Conservation (phyloP, 2,888 invertebrate genomes). For the Halictus ligatus region DNA sequence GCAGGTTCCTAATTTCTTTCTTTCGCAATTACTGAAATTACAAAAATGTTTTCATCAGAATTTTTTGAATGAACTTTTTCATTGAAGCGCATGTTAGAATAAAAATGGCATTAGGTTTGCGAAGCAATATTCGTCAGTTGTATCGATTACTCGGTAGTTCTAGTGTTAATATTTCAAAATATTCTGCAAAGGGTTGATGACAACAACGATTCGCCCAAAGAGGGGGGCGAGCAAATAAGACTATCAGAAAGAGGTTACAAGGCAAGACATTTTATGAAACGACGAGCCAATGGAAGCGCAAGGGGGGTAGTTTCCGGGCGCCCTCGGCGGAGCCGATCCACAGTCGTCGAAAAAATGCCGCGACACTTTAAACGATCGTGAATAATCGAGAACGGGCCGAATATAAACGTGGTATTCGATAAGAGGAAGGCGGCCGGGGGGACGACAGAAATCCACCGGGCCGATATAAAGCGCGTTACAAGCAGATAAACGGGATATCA, state of each 20-base stretch:
- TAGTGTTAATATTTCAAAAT: too few relatives aligned
- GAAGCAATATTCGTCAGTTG: rapidly evolving
- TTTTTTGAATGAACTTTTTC: too few relatives aligned
- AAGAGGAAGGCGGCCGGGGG: background rate
- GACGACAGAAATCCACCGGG: background rate
- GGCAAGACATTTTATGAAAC: background rate
- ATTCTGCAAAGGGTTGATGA: too few relatives aligned
- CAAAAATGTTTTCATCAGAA: too few relatives aligned
- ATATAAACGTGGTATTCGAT: background rate
- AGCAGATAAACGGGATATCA: background rate
- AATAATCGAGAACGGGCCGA: background rate
- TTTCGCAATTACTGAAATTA: too few relatives aligned
- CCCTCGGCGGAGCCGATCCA: background rate
- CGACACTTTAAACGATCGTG: background rate
- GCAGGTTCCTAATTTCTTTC: too few relatives aligned
- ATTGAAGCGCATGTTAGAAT: too few relatives aligned
- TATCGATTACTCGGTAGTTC: too few relatives aligned
- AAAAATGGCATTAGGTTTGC: too few relatives aligned
- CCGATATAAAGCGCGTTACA: conserved; percentile 20
- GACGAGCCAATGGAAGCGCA: background rate
- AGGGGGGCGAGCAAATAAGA: background rate
- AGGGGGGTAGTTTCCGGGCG: background rate
- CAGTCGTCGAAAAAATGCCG: background rate
- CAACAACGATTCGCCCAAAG: background rate
- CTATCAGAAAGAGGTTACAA: background rate